Conservation (phyloP, 2,113 vertebrate genomes). For the Colius striatus region DNA sequence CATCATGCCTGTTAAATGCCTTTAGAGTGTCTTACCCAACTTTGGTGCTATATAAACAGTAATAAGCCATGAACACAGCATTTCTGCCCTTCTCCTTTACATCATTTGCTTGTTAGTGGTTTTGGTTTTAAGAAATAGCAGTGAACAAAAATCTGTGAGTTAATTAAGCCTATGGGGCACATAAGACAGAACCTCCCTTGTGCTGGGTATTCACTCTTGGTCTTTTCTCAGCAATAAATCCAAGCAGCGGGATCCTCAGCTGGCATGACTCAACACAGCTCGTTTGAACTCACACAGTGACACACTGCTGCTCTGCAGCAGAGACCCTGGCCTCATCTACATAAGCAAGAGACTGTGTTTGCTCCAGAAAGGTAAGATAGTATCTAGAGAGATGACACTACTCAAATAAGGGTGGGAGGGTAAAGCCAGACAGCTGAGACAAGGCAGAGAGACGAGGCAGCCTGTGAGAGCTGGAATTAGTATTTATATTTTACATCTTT, state of each 20-base stretch:
- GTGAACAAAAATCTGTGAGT: neutral
- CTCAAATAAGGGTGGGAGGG: neutral
- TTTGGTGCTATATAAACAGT: neutral
- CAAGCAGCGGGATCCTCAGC: slow-evolving; percentile 9
- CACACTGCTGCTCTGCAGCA: neutral
- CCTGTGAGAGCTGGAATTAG: neutral
- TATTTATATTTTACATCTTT: neutral
- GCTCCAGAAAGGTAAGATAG: slow-evolving; percentile 45
- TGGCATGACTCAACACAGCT: slow-evolving; percentile 31
- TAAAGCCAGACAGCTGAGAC: neutral
- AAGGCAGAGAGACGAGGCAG: neutral
- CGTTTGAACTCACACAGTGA: slow-evolving; percentile 4
- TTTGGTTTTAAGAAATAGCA: slow-evolving; percentile 42
- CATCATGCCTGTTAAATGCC: neutral
- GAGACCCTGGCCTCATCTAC: neutral
- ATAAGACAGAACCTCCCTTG: slow-evolving; percentile 7
- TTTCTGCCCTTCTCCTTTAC: slow-evolving; percentile 17
- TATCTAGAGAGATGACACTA: neutral
- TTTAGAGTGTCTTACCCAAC: neutral
- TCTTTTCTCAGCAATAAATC: slow-evolving; percentile 43
- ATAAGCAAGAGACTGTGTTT: neutral
- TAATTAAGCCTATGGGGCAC: slow-evolving; percentile 52
- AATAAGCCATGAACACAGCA: neutral
- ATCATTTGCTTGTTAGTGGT: slow-evolving; percentile 17
- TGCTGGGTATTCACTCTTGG: slow-evolving; percentile 28